These are phyloP conservation scores for Drosophila paranaensis DNA, from an alignment of 2,888 invertebrate genomes.

Conservation along the genomic window DNA sequence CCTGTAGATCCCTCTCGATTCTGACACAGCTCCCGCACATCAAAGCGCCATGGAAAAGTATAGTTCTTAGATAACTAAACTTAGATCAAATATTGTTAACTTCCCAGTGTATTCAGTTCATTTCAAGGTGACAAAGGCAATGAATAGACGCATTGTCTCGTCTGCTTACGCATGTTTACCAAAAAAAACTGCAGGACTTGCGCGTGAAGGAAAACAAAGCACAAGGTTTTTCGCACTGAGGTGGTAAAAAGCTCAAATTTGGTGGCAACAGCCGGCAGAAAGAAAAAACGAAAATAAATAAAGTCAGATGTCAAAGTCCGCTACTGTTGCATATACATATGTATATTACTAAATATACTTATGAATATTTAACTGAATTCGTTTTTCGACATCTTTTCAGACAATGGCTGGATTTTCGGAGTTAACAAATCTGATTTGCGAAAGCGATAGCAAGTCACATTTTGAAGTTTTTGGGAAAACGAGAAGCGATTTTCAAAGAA, in stretches of 20 bases:
- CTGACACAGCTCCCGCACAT: neutral
- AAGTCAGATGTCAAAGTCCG: constrained; percentile 60
- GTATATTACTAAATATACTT: constrained; percentile 12
- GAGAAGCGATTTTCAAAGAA: constrained; percentile 43
- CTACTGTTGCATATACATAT: constrained; percentile 4
- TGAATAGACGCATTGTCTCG: constrained; percentile 19
- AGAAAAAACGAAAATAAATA: neutral
- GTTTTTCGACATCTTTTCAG: constrained; percentile 44
- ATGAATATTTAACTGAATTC: constrained; percentile 31
- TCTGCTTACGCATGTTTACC: constrained; percentile 22
- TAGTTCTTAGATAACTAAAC: neutral
- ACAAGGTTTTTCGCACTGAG: constrained; percentile 73
- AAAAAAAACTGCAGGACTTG: constrained; percentile 13
- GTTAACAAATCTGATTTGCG: constrained; percentile 64
- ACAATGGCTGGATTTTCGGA: constrained; percentile 63
- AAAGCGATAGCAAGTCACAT: constrained; percentile 72
- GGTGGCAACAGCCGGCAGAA: constrained; percentile 19
- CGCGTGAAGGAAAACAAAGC: constrained; percentile 33
- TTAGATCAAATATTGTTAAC: neutral
- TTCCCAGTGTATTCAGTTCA: neutral
- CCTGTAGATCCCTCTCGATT: neutral
- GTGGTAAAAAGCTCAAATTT: constrained; percentile 51
- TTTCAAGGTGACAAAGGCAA: constrained; percentile 2
- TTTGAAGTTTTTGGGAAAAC: constrained; percentile 45
- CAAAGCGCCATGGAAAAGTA: neutral